Evolutionary conservation across 2,113 vertebrate genomes (phyloP).

Genomic region (Malurus cyaneus): DNA sequence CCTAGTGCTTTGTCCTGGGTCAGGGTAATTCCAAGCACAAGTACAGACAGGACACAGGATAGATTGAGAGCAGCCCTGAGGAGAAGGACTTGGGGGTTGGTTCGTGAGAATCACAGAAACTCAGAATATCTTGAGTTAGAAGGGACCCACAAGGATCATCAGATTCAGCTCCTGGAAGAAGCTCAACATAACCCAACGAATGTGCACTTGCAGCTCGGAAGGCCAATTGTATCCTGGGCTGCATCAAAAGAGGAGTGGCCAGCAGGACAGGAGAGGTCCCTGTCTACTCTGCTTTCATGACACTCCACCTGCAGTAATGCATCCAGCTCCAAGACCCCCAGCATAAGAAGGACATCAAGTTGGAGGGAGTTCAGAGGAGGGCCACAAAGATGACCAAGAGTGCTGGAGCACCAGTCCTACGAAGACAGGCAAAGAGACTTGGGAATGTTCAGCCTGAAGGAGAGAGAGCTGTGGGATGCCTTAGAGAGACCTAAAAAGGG

Average conservation of each 20-base stretch:
- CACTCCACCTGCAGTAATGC: background rate
- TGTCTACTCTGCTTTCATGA: fast-evolving
- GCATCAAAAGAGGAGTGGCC: background rate
- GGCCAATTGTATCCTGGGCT: fast-evolving
- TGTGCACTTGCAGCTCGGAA: background rate
- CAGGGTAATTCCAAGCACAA: background rate
- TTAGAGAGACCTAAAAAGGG: background rate
- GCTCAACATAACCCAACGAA: background rate
- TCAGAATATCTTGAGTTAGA: background rate
- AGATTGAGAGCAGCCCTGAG: background rate
- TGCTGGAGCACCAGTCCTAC: background rate
- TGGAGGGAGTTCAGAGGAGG: background rate
- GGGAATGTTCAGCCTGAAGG: background rate
- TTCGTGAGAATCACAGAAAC: background rate
- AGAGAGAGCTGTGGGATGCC: background rate
- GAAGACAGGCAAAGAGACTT: background rate
- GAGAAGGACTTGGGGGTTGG: background rate
- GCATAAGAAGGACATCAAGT: background rate
- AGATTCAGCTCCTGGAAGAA: background rate
- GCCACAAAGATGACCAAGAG: background rate
- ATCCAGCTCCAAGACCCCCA: background rate
- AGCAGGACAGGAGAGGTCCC: background rate
- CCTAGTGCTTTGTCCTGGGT: background rate
- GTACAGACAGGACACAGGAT: background rate
- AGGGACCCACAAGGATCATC: background rate